A percentile compares a stretch with the other conserved stretches of the same genome.
Conservation (phyloP, 2,113 vertebrate species). For the Coptodon bakossiorum region DNA sequence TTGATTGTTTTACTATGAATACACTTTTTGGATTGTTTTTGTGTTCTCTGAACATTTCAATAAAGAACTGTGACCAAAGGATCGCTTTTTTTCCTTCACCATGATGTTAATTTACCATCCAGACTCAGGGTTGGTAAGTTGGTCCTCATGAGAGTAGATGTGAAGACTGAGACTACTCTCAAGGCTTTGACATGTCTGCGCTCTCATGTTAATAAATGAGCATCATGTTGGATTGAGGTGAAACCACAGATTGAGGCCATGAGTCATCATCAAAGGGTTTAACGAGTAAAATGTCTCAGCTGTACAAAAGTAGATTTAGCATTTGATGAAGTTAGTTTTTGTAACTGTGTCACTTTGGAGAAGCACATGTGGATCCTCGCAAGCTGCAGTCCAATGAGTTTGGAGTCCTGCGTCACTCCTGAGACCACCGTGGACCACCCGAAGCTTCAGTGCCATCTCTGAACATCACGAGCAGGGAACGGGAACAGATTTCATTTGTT, state of each 20-base stretch:
- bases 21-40: background rate
- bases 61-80: background rate
- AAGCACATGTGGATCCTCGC: background rate
- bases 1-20: background rate
- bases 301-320: background rate
- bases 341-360: background rate
- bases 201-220: background rate
- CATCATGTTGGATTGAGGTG: background rate
- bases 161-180: background rate
- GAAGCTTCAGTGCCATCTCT: background rate
- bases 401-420: background rate
- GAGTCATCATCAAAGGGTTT: background rate
- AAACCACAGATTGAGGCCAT: background rate
- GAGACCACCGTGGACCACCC: background rate
- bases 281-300: background rate
- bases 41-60: background rate
- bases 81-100: accelerated
- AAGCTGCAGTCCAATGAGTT: background rate
- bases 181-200: background rate
- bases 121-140: background rate
- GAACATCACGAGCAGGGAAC: background rate
- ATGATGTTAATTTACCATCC: background rate
- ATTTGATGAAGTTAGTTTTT: background rate
- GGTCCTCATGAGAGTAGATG: background rate
- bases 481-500: background rate